Base-by-base conservation (phyloP, 1,140 invertebrate species). In the Himalopsyche phryganea region DNA sequence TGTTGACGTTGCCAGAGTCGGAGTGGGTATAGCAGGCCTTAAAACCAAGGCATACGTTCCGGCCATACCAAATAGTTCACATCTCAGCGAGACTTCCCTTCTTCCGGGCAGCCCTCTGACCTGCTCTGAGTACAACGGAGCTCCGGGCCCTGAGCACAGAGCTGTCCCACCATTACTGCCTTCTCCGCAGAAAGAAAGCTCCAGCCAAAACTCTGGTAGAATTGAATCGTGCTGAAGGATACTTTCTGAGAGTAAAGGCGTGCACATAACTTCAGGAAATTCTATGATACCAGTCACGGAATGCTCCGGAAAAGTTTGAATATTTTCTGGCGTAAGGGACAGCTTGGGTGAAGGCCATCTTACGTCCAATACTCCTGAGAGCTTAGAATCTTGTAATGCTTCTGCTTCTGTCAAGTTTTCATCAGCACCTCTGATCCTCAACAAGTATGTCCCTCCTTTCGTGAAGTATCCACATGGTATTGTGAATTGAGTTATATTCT, bases 141-240 rank as follows among this genome's bases (percentile, higher is more conserved):
- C 72, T 5, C 71, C 73, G 54, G 74, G 77, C 58, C 73, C 75
- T 49, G 35, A 33, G 35, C 74, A 73, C 18, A 77, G 67, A 1
- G 73, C 72, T 14, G 73, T 70, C 14, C 72, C 74, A 49, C 76
- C 76, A 28, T 28, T 28, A 28, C 23, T 28, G 0, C 82, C 79
- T 58, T 83, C 83, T 19, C 89, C 89, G 65, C 89, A 92, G 65
- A 88, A 91, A 50, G 89, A 78, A 6, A 92, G 71, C 67, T 91
- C 84, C 49, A 88, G 65, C 84, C 83, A 86, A 57, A 87, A 85
- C 61, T 87, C 85, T 0, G 85, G 86, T 9, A 80, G 81, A 36
- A 78, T 77, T 6, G 83, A 72, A 4, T 74, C 73, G 7, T 82
- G 79, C 44, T 80, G 67, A 5, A 28, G 9, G 3, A 28, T 28